phyloP scores from a whole-genome alignment of 1,140 invertebrate genomes.

The Cydia pomonella region DNA sequence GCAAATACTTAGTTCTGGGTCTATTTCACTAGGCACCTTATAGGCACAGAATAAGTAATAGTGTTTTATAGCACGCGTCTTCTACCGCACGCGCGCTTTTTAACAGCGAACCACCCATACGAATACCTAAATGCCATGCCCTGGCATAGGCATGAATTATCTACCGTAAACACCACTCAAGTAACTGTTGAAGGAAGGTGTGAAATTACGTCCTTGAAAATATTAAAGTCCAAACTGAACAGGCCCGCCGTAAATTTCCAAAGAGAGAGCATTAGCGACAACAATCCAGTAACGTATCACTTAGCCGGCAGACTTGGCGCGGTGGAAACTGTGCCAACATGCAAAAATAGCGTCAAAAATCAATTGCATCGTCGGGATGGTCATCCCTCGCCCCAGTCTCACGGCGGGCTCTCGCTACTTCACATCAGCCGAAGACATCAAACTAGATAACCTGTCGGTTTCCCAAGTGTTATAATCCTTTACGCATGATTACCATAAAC shows the following conservation, averaged over 20 bases:
- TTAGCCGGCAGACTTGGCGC: conserved; percentile 34
- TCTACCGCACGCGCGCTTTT: neutral
- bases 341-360: conserved; percentile 72
- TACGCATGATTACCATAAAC: conserved; percentile 5
- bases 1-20: conserved; percentile 1
- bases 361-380: conserved; percentile 60
- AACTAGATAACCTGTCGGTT: conserved; percentile 15
- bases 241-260: neutral
- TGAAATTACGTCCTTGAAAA: neutral
- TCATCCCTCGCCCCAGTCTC: conserved; percentile 60
- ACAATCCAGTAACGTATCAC: conserved; percentile 33
- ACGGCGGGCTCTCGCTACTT: conserved; percentile 50
- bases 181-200: no score
- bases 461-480: neutral
- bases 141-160: no score
- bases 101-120: neutral
- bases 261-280: conserved; percentile 1
- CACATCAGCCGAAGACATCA: conserved; percentile 40
- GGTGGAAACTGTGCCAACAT: conserved; percentile 55
- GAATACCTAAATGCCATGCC: neutral
- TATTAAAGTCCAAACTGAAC: neutral
- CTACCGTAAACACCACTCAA: no score
- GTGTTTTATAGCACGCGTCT: conserved; percentile 1
- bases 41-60: no score
- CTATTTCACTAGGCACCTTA: conserved; percentile 12